A percentile compares a stretch with the other conserved stretches of the same genome.
Conservation (phyloP, 2,888 invertebrate genomes). For the Dendrolimus pini region DNA sequence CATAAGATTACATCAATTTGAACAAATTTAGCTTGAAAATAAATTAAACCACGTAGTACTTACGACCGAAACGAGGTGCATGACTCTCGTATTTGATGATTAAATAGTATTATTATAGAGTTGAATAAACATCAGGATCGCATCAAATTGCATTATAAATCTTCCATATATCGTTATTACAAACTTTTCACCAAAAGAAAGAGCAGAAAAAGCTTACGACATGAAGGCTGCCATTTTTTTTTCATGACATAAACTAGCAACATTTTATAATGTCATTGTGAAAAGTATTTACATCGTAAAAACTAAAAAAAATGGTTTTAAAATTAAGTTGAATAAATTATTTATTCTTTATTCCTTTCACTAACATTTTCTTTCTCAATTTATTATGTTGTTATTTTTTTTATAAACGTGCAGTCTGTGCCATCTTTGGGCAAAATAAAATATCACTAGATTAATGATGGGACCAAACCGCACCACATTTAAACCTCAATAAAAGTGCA, state of each 20-base stretch:
- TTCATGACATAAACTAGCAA: slow-evolving; percentile 50
- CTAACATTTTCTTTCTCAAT: too few relatives aligned
- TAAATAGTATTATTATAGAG: slow-evolving; percentile 36
- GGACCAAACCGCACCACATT: too few relatives aligned
- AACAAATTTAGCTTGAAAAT: slow-evolving; percentile 40
- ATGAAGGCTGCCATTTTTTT: slow-evolving; percentile 73
- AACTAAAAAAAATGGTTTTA: neutral
- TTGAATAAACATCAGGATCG: slow-evolving; percentile 35
- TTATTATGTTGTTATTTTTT: too few relatives aligned
- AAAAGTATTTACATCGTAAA: neutral
- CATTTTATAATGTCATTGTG: slow-evolving; percentile 38
- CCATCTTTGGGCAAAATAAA: too few relatives aligned
- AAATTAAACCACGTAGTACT: slow-evolving; percentile 70
- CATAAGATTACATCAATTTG: too few relatives aligned
- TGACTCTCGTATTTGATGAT: slow-evolving; percentile 42
- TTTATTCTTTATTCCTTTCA: too few relatives aligned
- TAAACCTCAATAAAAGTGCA: too few relatives aligned
- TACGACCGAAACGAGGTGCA: slow-evolving; percentile 53
- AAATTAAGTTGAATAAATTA: too few relatives aligned
- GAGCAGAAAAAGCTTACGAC: slow-evolving; percentile 71
- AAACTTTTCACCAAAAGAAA: slow-evolving; percentile 62
- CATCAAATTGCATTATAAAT: slow-evolving; percentile 52
- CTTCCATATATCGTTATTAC: slow-evolving; percentile 44
- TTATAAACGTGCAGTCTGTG: too few relatives aligned
- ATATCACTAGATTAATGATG: too few relatives aligned